Conservation (phyloP, 1,140 invertebrate genomes). For the Ceratina calcarata region DNA sequence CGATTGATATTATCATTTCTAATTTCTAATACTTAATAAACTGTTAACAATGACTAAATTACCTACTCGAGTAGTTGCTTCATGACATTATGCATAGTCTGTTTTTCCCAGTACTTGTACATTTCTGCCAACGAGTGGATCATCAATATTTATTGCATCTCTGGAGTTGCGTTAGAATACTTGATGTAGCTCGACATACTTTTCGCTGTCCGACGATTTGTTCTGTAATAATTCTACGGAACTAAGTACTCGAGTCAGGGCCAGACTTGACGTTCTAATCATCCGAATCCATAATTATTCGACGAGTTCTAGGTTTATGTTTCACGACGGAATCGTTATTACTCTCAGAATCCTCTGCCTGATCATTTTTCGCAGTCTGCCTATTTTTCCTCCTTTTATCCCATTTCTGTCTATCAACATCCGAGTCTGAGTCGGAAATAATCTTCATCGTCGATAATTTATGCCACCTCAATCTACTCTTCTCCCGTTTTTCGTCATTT, state of each 20-base stretch:
- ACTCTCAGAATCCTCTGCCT: no score
- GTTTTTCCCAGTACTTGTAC: conserved; percentile 72
- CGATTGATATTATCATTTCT: no score
- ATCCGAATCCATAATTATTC: conserved; percentile 68
- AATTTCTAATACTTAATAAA: no score
- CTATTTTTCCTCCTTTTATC: conserved; percentile 60
- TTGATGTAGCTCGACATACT: no score
- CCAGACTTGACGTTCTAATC: conserved; percentile 70
- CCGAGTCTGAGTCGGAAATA: conserved; percentile 71
- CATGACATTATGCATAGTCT: conserved; percentile 27
- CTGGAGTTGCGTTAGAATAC: conserved; percentile 68
- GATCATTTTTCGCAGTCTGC: conserved; percentile 23
- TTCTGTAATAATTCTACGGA: conserved; percentile 20
- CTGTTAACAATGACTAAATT: no score
- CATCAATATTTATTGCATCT: conserved; percentile 61
- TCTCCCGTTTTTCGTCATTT: conserved; percentile 44
- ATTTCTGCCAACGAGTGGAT: conserved; percentile 64
- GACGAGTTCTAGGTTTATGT: conserved; percentile 53
- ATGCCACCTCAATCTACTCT: conserved; percentile 69
- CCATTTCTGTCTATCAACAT: conserved; percentile 61
- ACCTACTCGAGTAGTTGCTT: not conserved
- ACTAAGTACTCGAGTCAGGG: conserved; percentile 28
- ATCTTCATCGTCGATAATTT: conserved; percentile 71
- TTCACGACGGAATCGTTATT: not conserved
- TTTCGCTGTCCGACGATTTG: conserved; percentile 61